A percentile compares a stretch with the other conserved stretches of the same genome.
Conservation (phyloP, 2,113 vertebrate species). For the Tinamus guttatus region DNA sequence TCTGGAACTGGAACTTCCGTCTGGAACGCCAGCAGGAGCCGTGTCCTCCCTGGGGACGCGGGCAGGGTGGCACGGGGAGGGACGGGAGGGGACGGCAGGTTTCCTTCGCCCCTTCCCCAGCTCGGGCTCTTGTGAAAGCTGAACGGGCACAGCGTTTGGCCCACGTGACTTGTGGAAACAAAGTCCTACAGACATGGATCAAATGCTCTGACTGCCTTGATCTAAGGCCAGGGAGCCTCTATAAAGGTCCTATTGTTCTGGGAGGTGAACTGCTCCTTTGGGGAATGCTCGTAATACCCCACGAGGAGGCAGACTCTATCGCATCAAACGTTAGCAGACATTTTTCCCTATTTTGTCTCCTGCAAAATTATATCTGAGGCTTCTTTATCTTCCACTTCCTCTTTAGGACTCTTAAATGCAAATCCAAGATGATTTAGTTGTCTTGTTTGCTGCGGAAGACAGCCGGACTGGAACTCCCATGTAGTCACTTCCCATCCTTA, state of each 20-base stretch:
- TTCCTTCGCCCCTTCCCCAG: constrained; percentile 12
- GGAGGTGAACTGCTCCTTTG: constrained; percentile 1
- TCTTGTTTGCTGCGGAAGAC: constrained; percentile 68
- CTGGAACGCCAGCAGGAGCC: not conserved
- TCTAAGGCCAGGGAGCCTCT: constrained; percentile 57
- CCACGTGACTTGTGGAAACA: constrained; percentile 60
- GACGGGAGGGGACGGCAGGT: not conserved
- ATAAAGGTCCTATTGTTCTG: constrained; percentile 61
- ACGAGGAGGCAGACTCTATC: not conserved
- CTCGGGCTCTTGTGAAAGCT: constrained; percentile 50
- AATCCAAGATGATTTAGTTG: constrained; percentile 64
- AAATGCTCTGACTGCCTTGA: constrained; percentile 46
- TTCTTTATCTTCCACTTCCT: constrained; percentile 40
- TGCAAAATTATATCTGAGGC: constrained; percentile 35
- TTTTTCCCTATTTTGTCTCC: constrained; percentile 46
- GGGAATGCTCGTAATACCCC: not conserved
- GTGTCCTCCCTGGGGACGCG: not conserved
- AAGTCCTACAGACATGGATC: constrained; percentile 60
- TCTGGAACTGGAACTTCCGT: too few species aligned
- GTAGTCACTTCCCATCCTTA: constrained; percentile 58
- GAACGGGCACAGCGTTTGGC: constrained; percentile 8
- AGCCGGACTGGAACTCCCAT: constrained; percentile 36
- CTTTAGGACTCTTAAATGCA: constrained; percentile 28
- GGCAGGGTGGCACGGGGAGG: not conserved
- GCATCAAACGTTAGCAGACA: constrained; percentile 25